Conservation (phyloP, 2,888 invertebrate genomes). For the Bimastos eiseni region DNA sequence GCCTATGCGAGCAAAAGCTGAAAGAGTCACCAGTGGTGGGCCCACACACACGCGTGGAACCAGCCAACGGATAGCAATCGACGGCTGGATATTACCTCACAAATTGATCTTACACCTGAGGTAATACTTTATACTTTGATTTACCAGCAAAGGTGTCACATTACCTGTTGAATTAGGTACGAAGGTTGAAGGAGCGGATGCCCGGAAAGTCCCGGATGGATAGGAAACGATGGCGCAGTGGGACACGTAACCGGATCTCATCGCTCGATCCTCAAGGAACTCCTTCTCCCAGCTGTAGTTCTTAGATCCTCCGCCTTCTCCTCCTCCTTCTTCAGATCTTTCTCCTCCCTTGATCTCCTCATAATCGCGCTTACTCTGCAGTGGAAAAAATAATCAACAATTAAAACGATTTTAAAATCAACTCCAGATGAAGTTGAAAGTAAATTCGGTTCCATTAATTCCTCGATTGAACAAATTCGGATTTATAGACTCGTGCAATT, state of each 20-base stretch:
- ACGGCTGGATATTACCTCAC: no score
- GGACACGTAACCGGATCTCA: slow-evolving; percentile 23
- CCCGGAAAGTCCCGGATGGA: slow-evolving; percentile 28
- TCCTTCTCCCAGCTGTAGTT: slow-evolving; percentile 32
- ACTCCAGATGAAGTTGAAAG: no score
- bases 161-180: slow-evolving; percentile 33
- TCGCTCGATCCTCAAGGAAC: slow-evolving; percentile 22
- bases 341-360: slow-evolving; percentile 7
- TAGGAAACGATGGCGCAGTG: slow-evolving; percentile 34
- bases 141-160: not conserved
- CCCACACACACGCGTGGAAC: no score
- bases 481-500: no score
- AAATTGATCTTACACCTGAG: no score
- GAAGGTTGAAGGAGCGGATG: slow-evolving; percentile 28
- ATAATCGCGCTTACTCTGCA: not conserved
- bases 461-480: no score
- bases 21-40: no score
- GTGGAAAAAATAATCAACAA: not conserved
- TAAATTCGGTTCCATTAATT: no score
- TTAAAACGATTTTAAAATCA: not conserved
- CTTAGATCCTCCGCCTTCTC: not conserved
- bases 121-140: slow-evolving; percentile 7
- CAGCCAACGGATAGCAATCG: no score
- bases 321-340: slow-evolving; percentile 9
- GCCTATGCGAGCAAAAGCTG: no score